Conservation (phyloP, 2,113 vertebrate genomes). For the Notarius lentiginosus region DNA sequence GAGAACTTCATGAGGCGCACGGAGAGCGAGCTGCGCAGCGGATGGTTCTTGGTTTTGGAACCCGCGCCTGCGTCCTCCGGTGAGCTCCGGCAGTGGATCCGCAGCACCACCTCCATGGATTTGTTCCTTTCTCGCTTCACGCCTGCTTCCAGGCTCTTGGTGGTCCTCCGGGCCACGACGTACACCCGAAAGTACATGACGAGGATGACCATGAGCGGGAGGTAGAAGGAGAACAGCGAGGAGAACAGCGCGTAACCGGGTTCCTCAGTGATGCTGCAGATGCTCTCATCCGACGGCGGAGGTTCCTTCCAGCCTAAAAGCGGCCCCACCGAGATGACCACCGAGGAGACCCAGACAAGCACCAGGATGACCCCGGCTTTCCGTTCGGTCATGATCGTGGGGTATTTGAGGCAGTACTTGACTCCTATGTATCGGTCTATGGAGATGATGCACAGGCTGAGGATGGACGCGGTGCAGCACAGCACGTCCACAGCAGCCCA, state of each 20-base stretch:
- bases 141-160: constrained; percentile 89
- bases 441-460: constrained; percentile 97
- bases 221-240: constrained; percentile 95
- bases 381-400: constrained; percentile 92
- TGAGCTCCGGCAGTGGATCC: constrained; percentile 88
- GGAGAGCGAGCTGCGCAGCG: constrained; percentile 90
- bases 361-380: constrained; percentile 86
- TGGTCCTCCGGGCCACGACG: constrained; percentile 92
- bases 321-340: constrained; percentile 93
- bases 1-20: constrained; percentile 96
- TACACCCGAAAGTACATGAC: constrained; percentile 97
- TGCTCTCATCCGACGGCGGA: constrained; percentile 82
- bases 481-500: constrained; percentile 98
- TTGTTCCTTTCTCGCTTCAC: constrained; percentile 91
- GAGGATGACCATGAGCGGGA: constrained; percentile 91
- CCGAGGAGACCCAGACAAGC: constrained; percentile 87
- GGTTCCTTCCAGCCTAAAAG: constrained; percentile 98
- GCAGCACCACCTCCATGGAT: constrained; percentile 90
- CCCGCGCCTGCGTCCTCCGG: constrained; percentile 76
- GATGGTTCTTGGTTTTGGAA: constrained; percentile 80
- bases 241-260: constrained; percentile 96
- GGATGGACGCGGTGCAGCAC: constrained; percentile 97
- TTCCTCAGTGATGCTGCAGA: constrained; percentile 94
- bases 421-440: constrained; percentile 96
- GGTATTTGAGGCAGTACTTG: constrained; percentile 94